Evolutionary conservation across 2,888 invertebrate genomes (phyloP).

Genomic region (Drosophila testacea): DNA sequence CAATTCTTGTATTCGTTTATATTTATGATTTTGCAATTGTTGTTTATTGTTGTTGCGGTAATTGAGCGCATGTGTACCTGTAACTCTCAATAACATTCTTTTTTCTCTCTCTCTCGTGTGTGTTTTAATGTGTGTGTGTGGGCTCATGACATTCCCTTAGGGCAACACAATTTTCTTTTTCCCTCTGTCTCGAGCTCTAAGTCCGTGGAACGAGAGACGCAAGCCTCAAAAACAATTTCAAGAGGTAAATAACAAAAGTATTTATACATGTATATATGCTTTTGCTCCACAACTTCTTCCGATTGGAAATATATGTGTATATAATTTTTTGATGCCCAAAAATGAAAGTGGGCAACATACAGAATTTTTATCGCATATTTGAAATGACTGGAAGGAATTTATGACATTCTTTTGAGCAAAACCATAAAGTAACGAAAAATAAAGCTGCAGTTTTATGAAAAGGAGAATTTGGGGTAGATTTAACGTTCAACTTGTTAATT

Average conservation of each 20-base stretch:
- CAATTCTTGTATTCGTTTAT: constrained; percentile 33
- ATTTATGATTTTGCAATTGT: constrained; percentile 66
- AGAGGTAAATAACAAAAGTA: constrained; percentile 73
- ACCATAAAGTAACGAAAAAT: not conserved
- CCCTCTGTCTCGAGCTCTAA: constrained; percentile 22
- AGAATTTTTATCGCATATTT: constrained; percentile 73
- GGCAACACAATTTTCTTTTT: constrained; percentile 62
- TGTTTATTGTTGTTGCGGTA: constrained; percentile 71
- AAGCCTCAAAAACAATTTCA: constrained; percentile 61
- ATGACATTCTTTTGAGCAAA: constrained; percentile 32
- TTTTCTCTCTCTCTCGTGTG: not conserved
- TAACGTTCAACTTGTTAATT: not conserved
- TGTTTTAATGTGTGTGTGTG: constrained; percentile 11
- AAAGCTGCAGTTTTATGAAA: not conserved
- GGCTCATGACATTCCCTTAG: constrained; percentile 42
- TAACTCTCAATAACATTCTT: not conserved
- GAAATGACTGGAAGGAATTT: constrained; percentile 64
- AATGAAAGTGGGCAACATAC: constrained; percentile 34
- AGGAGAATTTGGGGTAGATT: not conserved
- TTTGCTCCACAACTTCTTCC: not conserved
- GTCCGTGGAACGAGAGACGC: constrained; percentile 4
- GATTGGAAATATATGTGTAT: constrained; percentile 48
- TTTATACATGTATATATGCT: constrained; percentile 45
- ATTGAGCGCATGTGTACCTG: constrained; percentile 61
- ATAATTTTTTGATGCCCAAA: constrained; percentile 29